A percentile compares a stretch with the other conserved stretches of the same genome.
Conservation (phyloP, 2,888 invertebrate species). For the Rutpela maculata region DNA sequence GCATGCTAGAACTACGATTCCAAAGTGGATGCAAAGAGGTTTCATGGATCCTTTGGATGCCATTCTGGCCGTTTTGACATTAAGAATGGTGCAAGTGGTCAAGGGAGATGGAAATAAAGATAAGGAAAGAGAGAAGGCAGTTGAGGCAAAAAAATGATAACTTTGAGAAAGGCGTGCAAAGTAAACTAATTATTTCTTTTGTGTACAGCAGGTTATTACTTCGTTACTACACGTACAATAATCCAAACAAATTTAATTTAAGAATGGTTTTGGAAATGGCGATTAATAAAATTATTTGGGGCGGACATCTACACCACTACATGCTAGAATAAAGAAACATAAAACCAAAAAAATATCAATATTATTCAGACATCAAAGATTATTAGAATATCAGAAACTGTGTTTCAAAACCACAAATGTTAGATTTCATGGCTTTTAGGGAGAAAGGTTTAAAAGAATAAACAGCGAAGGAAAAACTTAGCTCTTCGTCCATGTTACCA, state of each 20-base stretch:
- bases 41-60: slow-evolving; percentile 98
- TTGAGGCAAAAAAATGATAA: slow-evolving; percentile 47
- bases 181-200: background rate
- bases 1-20: slow-evolving; percentile 98
- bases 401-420: no score
- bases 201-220: background rate
- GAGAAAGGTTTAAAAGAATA: background rate
- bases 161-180: background rate
- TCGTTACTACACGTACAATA: background rate
- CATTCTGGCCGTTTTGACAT: slow-evolving; percentile 87
- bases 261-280: background rate
- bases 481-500: background rate
- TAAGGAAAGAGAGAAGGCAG: slow-evolving; percentile 57
- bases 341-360: background rate
- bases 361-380: background rate
- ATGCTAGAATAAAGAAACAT: background rate
- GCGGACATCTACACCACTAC: background rate
- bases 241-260: background rate
- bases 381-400: background rate
- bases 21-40: slow-evolving; percentile 99
- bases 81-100: slow-evolving; percentile 79
- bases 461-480: background rate
- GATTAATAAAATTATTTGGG: background rate
- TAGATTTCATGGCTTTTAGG: background rate
- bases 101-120: slow-evolving; percentile 69